Evolutionary conservation across 64 coral and sea anemone genomes (phyloP).

Genomic region (Porites australiensis): DNA sequence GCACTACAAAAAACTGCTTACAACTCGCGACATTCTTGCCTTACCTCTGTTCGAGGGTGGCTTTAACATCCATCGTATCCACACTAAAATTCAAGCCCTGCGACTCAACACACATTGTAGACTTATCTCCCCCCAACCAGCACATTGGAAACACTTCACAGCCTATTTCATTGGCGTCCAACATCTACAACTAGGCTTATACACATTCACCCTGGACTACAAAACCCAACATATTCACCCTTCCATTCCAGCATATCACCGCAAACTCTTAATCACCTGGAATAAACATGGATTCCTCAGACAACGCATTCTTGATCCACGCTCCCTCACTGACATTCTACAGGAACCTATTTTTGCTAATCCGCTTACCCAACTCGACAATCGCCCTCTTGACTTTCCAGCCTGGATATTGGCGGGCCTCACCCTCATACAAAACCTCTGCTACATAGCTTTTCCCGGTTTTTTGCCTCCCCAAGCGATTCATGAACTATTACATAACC

Average conservation of each 20-base stretch:
- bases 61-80: conserved; percentile 13
- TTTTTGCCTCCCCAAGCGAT: background rate
- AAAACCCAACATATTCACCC: background rate
- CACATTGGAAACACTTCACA: conserved; percentile 60
- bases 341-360: conserved; percentile 5
- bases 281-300: background rate
- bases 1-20: too few relatives aligned
- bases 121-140: background rate
- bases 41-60: background rate
- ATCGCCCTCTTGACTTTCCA: background rate
- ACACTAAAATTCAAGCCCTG: background rate
- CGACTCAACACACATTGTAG: background rate
- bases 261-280: conserved; percentile 20
- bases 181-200: background rate
- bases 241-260: conserved; percentile 22
- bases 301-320: background rate
- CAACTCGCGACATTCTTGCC: background rate
- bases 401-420: background rate
- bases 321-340: background rate
- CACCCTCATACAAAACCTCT: conserved; percentile 8
- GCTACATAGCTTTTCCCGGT: conserved; percentile 2
- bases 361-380: background rate
- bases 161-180: background rate
- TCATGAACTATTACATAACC: background rate
- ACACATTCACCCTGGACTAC: background rate